phyloP scores from a whole-genome alignment of 2,797 vertebrate genomes.

The Poeciliopsis presidionis region DNA sequence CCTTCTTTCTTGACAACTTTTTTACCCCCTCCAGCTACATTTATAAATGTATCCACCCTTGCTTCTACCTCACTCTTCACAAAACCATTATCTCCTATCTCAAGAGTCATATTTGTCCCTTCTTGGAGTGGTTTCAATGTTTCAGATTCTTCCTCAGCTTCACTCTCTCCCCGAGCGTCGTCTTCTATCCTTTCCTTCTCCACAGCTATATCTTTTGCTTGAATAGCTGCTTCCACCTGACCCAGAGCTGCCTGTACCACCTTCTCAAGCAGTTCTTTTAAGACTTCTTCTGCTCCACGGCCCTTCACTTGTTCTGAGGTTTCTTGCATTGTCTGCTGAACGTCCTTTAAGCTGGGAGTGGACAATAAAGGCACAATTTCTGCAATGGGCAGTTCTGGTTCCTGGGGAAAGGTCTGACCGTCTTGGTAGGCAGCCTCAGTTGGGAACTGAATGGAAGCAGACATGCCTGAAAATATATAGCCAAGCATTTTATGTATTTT shows the following conservation, averaged over 20 bases:
- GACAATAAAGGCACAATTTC: constrained; percentile 54
- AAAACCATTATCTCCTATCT: constrained; percentile 20
- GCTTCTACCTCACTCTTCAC: constrained; percentile 31
- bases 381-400: constrained; percentile 43
- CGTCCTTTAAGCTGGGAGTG: constrained; percentile 71
- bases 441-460: constrained; percentile 50
- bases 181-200: constrained; percentile 25
- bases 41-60: constrained; percentile 25
- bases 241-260: constrained; percentile 70
- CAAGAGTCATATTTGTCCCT: constrained; percentile 16
- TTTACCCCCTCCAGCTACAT: constrained; percentile 21
- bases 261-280: constrained; percentile 75
- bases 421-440: constrained; percentile 40
- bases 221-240: constrained; percentile 49
- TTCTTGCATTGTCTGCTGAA: constrained; percentile 77
- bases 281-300: constrained; percentile 66
- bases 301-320: constrained; percentile 71
- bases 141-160: constrained; percentile 31
- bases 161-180: constrained; percentile 7
- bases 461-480: constrained; percentile 44
- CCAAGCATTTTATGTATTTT: not conserved
- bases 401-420: constrained; percentile 19
- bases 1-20: constrained; percentile 20
- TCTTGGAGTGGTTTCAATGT: constrained; percentile 30
- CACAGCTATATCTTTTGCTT: constrained; percentile 38